phyloP scores from a whole-genome alignment of 2,113 vertebrate species.

The Halcyon senegalensis region DNA sequence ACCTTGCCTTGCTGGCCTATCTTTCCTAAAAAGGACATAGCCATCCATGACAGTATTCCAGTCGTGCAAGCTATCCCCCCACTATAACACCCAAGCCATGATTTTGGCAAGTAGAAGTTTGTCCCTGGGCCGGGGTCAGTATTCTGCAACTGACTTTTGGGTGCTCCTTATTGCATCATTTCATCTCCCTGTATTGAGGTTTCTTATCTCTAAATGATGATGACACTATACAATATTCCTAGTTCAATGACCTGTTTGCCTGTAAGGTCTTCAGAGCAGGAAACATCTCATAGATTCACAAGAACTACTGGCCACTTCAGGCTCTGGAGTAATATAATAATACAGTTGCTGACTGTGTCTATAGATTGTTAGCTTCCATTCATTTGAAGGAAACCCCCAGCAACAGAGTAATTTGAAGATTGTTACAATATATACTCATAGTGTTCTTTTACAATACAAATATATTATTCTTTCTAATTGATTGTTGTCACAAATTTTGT shows the following conservation, averaged over 20 bases:
- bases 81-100: too few relatives aligned
- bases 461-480: background rate
- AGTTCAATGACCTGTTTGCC: background rate
- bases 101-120: background rate
- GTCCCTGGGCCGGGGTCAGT: background rate
- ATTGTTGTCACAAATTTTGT: rapidly evolving
- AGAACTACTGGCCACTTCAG: background rate
- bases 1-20: too few relatives aligned
- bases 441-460: background rate
- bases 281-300: background rate
- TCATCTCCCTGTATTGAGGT: background rate
- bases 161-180: background rate
- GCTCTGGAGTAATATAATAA: background rate
- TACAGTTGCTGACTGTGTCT: background rate
- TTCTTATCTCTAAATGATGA: background rate
- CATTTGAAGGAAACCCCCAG: background rate
- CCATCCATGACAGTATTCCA: too few relatives aligned
- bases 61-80: too few relatives aligned
- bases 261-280: background rate
- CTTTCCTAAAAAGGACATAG: too few relatives aligned
- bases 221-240: background rate
- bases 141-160: background rate
- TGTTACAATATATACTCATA: background rate
- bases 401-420: background rate
- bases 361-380: background rate